These are phyloP conservation scores for Phrynosoma platyrhinos DNA, from an alignment of 2,113 vertebrate species.

Conservation along the genomic window DNA sequence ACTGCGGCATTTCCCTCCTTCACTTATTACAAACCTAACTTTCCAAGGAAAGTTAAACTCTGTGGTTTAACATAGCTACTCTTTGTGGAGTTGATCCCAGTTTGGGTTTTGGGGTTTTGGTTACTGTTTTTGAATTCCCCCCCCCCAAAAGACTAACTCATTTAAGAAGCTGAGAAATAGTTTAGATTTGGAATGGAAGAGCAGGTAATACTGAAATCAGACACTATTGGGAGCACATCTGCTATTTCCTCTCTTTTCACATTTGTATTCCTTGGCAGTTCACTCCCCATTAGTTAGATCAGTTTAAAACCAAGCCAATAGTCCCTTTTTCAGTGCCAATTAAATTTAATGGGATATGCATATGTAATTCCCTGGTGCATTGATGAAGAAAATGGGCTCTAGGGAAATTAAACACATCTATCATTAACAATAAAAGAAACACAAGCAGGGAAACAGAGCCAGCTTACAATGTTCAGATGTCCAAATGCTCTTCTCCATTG, in stretches of 20 bases:
- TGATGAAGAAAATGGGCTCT: slow-evolving; percentile 22
- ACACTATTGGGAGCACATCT: background rate
- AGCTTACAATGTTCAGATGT: background rate
- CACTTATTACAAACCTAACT: background rate
- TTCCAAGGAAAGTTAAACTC: background rate
- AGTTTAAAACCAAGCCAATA: slow-evolving; percentile 33
- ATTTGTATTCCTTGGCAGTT: slow-evolving; percentile 37
- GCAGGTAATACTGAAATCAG: background rate
- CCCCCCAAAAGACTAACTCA: background rate
- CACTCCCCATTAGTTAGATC: slow-evolving; percentile 29
- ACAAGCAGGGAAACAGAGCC: background rate
- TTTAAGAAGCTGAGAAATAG: background rate
- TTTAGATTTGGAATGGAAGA: slow-evolving; percentile 2
- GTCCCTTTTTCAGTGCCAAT: slow-evolving; percentile 31
- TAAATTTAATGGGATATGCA: slow-evolving; percentile 36
- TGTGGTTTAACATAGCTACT: slow-evolving; percentile 1
- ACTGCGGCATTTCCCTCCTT: background rate
- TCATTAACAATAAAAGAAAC: slow-evolving; percentile 38
- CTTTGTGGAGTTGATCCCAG: background rate
- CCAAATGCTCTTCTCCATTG: background rate
- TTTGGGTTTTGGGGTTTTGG: background rate
- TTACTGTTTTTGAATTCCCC: background rate
- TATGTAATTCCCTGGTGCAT: slow-evolving; percentile 25
- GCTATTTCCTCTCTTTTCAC: background rate
- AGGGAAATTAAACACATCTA: slow-evolving; percentile 32